phyloP scores from a whole-genome alignment of 1,140 invertebrate genomes.

The Drosophila repleta region DNA sequence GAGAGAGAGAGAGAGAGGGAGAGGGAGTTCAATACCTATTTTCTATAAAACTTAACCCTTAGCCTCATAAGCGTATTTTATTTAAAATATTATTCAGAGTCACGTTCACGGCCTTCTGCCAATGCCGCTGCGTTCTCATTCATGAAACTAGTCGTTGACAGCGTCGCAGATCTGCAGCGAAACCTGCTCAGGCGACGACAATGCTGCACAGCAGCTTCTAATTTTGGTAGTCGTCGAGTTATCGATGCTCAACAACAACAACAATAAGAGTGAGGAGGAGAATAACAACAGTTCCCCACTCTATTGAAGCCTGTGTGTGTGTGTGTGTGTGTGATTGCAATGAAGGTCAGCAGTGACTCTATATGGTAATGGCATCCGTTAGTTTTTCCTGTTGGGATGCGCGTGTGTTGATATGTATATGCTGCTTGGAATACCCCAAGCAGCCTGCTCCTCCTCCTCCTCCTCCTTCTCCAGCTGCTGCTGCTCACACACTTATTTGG shows the following conservation, averaged over 20 bases:
- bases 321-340: conserved; percentile 74
- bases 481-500: conserved; percentile 44
- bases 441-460: neutral
- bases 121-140: conserved; percentile 53
- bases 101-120: conserved; percentile 54
- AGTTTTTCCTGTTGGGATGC: conserved; percentile 79
- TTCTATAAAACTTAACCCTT: neutral
- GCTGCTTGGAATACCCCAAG: neutral
- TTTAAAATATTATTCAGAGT: conserved; percentile 47
- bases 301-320: conserved; percentile 42
- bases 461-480: conserved; percentile 1
- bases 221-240: conserved; percentile 70
- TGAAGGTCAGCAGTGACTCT: conserved; percentile 75
- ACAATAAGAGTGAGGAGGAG: conserved; percentile 11
- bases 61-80: conserved; percentile 4
- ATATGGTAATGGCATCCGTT: conserved; percentile 82
- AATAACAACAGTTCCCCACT: conserved; percentile 29
- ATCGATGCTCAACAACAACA: conserved; percentile 35
- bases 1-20: no score
- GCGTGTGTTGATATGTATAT: conserved; percentile 60
- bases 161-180: conserved; percentile 24
- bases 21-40: no score
- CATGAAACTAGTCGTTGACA: conserved; percentile 69
- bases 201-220: conserved; percentile 71
- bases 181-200: conserved; percentile 42